Base-by-base conservation (phyloP, 2,113 vertebrate genomes). In the Micronycteris hirsuta region DNA sequence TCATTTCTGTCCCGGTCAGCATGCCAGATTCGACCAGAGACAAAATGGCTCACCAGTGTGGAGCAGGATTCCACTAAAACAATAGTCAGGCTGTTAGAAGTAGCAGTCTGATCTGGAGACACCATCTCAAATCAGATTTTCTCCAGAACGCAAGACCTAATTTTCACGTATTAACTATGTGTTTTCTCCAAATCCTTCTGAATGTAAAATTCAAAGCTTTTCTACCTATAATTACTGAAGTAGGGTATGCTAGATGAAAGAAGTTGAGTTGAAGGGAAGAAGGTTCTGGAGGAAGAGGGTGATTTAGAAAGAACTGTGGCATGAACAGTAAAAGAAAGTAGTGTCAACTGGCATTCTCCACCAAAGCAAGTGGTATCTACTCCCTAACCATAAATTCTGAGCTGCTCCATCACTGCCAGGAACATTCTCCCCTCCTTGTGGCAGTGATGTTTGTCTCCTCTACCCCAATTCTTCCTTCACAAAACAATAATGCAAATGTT, bases 121-220 rank as follows among this genome's bases (percentile, higher is more conserved):
- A 81, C 86, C 61, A 77, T 93, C 89, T 89, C 84, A 26, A 91
- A 94, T 88, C 77, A 81, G 82, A 1, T 84, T 87, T 94, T 94
- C 93, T 93, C 85, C 86, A 94, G 17, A 93, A 88, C n/a, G 31
- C 87, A 95, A 94, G 83, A 94, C 86, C 93, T 97, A 91, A 65
- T 95, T 96, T 94, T 15, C 67, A 93, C 82, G 88, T 82, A 61
- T n/a, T 22, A 96, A 90, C 93, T 96, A 67, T 91, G 97, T 94
- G 93, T 74, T 93, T 97, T 97, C 86, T 86, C 92, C 91, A 97
- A 96, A 95, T 83, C 82, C 81, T 97, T 97, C 81, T 24, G 28
- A 94, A 97, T 95, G 90, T 91, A 94, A 96, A 96, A 73, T 71
- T 7, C 47, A 80, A 54, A 67, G 38, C 24, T 24, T 91, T 89